Conservation (phyloP, 2,797 vertebrate species). For the Picus viridis region DNA sequence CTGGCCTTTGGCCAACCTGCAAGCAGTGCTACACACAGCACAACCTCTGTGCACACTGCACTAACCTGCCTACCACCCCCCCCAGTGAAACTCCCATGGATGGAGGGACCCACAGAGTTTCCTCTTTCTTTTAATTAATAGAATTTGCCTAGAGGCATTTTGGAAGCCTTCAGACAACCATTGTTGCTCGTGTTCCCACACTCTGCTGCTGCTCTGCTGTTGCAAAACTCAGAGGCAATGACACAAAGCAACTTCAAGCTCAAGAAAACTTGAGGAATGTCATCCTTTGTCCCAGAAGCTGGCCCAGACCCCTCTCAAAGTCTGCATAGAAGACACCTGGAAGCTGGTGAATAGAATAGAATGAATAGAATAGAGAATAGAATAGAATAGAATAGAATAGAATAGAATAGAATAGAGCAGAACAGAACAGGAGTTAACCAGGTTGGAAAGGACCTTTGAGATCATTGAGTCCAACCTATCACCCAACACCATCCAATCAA, state of each 20-base stretch:
- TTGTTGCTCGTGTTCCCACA: slow-evolving; percentile 12
- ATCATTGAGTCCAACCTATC: no score
- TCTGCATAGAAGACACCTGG: slow-evolving; percentile 24
- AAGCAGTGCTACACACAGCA: not conserved
- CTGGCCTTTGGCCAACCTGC: not conserved
- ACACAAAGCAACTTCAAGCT: not conserved
- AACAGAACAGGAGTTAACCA: no score
- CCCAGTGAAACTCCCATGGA: not conserved
- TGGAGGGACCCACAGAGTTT: not conserved
- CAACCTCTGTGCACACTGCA: not conserved
- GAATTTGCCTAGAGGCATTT: not conserved
- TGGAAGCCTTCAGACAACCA: not conserved
- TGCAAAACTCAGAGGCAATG: not conserved
- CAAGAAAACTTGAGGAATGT: not conserved
- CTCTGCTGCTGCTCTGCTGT: not conserved
- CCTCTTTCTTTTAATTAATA: slow-evolving; percentile 15
- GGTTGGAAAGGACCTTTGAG: no score
- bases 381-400: no score
- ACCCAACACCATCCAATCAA: no score
- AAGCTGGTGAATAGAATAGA: not conserved
- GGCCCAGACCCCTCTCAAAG: not conserved
- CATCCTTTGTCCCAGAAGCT: not conserved
- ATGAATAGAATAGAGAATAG: no score
- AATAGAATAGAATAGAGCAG: no score
- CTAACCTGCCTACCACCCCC: not conserved